Evolutionary conservation across 2,888 invertebrate species (phyloP).

Genomic region (Euclidia mi): DNA sequence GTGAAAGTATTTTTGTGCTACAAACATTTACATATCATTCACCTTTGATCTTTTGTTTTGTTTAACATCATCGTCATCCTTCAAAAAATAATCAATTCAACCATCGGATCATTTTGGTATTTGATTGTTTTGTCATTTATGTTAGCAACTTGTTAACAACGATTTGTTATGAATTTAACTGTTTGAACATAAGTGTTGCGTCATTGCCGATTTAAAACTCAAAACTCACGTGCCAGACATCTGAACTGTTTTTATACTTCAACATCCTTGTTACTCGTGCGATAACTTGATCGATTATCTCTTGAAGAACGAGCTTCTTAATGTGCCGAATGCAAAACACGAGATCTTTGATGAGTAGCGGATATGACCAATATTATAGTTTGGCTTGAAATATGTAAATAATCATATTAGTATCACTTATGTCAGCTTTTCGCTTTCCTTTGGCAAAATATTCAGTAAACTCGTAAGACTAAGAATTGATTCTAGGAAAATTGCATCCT

Average conservation of each 20-base stretch:
- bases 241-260: constrained; percentile 17
- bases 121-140: constrained; percentile 8
- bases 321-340: constrained; percentile 19
- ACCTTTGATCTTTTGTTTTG: constrained; percentile 20
- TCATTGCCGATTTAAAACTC: constrained; percentile 38
- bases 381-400: constrained; percentile 33
- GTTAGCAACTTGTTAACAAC: constrained; percentile 10
- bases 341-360: constrained; percentile 13
- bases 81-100: constrained; percentile 2
- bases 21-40: constrained; percentile 9
- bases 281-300: constrained; percentile 15
- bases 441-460: constrained; percentile 45
- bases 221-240: constrained; percentile 28
- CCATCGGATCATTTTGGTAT: neutral
- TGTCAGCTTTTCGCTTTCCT: constrained; percentile 46
- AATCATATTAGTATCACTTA: constrained; percentile 31
- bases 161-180: constrained; percentile 20
- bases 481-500: constrained; percentile 70
- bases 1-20: constrained; percentile 25
- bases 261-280: constrained; percentile 22
- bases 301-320: constrained; percentile 7
- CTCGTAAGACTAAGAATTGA: constrained; percentile 41
- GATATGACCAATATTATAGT: neutral
- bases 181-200: constrained; percentile 35
- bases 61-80: constrained; percentile 1